A percentile compares a stretch with the other conserved stretches of the same genome.
Conservation (phyloP, 2,113 vertebrate genomes). For the Apodemus speciosus region DNA sequence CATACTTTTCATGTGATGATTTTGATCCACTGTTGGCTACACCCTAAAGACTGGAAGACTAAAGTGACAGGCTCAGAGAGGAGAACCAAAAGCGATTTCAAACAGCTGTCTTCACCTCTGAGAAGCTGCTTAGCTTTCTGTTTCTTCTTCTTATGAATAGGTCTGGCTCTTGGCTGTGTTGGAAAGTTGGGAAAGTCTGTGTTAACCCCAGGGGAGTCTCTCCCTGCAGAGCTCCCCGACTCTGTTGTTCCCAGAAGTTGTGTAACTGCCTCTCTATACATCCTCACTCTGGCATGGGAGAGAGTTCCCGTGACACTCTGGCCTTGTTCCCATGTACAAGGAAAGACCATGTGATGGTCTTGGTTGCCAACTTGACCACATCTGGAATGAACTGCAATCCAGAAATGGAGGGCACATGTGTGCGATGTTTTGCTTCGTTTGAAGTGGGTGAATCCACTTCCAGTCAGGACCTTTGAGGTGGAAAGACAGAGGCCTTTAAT, state of each 20-base stretch:
- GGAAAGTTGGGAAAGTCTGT: background rate
- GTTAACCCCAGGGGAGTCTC: background rate
- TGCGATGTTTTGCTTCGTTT: background rate
- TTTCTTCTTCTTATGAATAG: background rate
- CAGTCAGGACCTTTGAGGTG: background rate
- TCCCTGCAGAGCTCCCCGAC: background rate
- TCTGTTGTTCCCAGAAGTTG: background rate
- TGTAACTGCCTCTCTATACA: background rate
- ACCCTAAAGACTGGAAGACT: background rate
- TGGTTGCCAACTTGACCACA: background rate
- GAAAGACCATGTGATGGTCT: background rate
- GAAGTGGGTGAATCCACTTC: background rate
- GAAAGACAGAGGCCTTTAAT: background rate
- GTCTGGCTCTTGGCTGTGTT: background rate
- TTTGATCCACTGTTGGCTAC: background rate
- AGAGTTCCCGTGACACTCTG: background rate
- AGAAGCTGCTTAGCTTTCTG: background rate
- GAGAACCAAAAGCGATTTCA: background rate
- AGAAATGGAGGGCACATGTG: fast-evolving
- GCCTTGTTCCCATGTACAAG: background rate
- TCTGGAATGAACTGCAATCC: background rate
- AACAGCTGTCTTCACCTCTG: background rate
- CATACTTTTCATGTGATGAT: background rate
- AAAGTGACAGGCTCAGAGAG: background rate
- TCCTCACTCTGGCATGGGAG: background rate